Base-by-base conservation (phyloP, 1,140 invertebrate genomes). In the Ericerus pela region DNA sequence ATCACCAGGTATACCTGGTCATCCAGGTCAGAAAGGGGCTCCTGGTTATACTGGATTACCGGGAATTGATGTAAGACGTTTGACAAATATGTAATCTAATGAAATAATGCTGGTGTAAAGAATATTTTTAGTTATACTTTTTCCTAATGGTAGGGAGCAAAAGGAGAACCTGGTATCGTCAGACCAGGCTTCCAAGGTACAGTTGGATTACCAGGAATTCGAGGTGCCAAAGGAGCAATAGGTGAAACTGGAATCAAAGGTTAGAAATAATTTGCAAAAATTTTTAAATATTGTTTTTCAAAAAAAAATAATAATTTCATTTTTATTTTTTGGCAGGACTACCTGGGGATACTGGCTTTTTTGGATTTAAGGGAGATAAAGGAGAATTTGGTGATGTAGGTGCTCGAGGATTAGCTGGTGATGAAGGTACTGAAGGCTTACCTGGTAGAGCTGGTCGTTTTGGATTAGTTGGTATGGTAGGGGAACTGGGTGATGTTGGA, bases 381-480 rank as follows among this genome's bases (percentile, higher is more conserved):
- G 81, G 82, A 27, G 80, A 83, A 58, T 68, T 72, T 31, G 82
- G 82, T 2, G 72, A 75, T 31, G 62, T 70, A 1, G 84, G 84
- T 22, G 72, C 74, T 53, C 70, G 72, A 60, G 79, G 80, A n/a
- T 60, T 61, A 3, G 75, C 78, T 62, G 80, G 82, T 30, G 75
- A 79, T 58, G 73, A 75, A 57, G 81, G 82, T 8, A 72, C 72
- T 14, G 59, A 67, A n/a, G 81, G 81, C 20, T 66, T 72, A 26
- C 62, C 70, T 37, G 81, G 82, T 22, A 67, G 80, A 56, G 75
- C 75, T 20, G 83, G 82, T 38, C 68, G 71, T 51, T 57, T 73
- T 16, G 81, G 81, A 51, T 41, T 68, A 10, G 82, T 84, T 70
- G 84, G 84, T 51, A 80, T 81, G 63, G 68, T 71, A 2, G 83